Evolutionary conservation across 92 coral and sea anemone genomes (phyloP).

Genomic region (Porites cylindrica): DNA sequence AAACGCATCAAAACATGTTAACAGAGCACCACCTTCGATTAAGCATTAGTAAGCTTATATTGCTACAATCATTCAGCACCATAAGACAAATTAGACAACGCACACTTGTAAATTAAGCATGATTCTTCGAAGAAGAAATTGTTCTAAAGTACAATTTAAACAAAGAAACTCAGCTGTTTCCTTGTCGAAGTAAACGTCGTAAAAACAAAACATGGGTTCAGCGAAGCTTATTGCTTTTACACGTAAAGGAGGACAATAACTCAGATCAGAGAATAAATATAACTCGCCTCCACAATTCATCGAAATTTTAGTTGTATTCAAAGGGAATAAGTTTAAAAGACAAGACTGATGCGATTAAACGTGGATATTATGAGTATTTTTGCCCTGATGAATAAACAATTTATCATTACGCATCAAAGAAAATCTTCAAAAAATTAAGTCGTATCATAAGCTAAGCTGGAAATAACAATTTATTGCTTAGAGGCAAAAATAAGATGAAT

Average conservation of each 20-base stretch:
- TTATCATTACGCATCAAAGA: not conserved
- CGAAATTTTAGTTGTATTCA: too few relatives aligned
- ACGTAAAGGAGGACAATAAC: too few relatives aligned
- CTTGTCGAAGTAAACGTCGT: not conserved
- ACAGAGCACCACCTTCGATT: not conserved
- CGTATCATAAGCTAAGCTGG: too few relatives aligned
- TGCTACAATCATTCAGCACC: not conserved
- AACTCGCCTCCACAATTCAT: too few relatives aligned
- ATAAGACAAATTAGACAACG: not conserved
- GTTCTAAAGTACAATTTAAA: not conserved
- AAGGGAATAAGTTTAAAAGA: too few relatives aligned
- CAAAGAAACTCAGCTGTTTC: too few relatives aligned
- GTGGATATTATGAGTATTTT: too few relatives aligned
- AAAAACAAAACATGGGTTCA: too few relatives aligned
- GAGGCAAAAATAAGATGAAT: not conserved
- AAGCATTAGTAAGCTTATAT: not conserved
- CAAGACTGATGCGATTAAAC: too few relatives aligned
- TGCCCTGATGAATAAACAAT: not conserved
- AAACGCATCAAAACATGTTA: slow-evolving; percentile 16
- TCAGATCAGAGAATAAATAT: too few relatives aligned
- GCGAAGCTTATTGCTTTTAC: too few relatives aligned
- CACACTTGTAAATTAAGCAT: not conserved
- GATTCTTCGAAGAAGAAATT: not conserved
- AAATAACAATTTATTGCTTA: too few relatives aligned
- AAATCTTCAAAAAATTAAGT: slow-evolving; percentile 18